Evolutionary conservation across 2,888 invertebrate genomes (phyloP).

Genomic region (Galerucella nymphaeae): DNA sequence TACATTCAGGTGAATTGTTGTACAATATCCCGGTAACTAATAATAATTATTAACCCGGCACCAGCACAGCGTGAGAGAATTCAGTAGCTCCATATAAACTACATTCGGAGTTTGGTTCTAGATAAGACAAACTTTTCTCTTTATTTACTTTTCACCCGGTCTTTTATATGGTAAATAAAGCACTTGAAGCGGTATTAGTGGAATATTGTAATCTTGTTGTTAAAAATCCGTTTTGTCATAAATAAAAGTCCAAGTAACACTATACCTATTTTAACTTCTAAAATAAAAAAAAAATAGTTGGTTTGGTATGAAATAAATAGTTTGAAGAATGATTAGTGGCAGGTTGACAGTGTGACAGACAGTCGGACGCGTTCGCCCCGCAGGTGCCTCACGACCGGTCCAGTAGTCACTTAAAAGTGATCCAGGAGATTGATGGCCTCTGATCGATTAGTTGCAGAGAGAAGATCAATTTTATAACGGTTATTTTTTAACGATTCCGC

Average conservation of each 20-base stretch:
- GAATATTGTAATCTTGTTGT: no score
- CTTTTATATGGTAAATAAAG: constrained; percentile 42
- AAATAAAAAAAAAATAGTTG: constrained; percentile 28
- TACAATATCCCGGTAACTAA: constrained; percentile 10
- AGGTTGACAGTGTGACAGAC: constrained; percentile 41
- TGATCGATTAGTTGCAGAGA: constrained; percentile 21
- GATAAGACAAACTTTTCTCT: constrained; percentile 37
- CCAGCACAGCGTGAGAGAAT: constrained; percentile 25
- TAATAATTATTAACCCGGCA: constrained; percentile 4
- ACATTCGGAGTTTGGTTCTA: constrained; percentile 18
- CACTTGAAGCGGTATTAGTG: constrained; percentile 41
- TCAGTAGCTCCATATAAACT: constrained; percentile 23
- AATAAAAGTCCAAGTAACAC: no score
- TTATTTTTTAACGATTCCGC: constrained; percentile 9
- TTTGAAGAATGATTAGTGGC: constrained; percentile 27
- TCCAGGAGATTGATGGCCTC: constrained; percentile 37
- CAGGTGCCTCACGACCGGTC: constrained; percentile 36
- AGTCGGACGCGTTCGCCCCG: constrained; percentile 32
- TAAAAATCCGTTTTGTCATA: no score
- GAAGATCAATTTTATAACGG: neutral
- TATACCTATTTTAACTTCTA: neutral
- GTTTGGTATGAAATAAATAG: constrained; percentile 30
- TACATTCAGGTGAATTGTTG: neutral
- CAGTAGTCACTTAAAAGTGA: constrained; percentile 38
- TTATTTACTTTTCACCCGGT: constrained; percentile 40